These are phyloP conservation scores for Polypterus senegalus DNA, from an alignment of 2,113 vertebrate species.

Conservation along the genomic window DNA sequence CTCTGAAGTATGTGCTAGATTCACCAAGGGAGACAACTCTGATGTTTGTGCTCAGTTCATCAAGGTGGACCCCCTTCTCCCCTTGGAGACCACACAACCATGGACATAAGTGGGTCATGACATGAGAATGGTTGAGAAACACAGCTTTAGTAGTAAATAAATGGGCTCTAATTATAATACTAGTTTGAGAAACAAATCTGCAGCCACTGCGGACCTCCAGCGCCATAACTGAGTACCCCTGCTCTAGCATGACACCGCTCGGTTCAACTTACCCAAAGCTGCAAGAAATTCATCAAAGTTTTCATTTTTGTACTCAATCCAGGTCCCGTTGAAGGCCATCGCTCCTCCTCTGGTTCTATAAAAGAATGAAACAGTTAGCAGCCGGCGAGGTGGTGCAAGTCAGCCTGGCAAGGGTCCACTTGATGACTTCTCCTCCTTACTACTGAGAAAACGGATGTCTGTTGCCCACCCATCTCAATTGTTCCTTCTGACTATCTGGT, in stretches of 20 bases:
- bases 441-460: not conserved
- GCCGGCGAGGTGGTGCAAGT: not conserved
- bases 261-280: slow-evolving; percentile 3
- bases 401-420: not conserved
- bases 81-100: too few species aligned
- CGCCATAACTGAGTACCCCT: not conserved
- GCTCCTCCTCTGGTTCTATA: not conserved
- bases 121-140: not conserved
- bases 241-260: not conserved
- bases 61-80: too few species aligned
- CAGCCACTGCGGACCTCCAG: not conserved
- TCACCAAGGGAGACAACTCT: too few species aligned
- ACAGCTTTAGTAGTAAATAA: not conserved
- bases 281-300: slow-evolving; percentile 8
- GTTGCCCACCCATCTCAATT: too few species aligned
- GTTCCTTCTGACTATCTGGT: not conserved
- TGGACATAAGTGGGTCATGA: too few species aligned
- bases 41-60: too few species aligned
- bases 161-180: not conserved
- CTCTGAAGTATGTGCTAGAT: too few species aligned
- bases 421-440: not conserved
- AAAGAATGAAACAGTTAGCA: not conserved
- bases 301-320: slow-evolving; percentile 8
- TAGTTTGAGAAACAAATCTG: not conserved
- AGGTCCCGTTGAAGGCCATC: slow-evolving; percentile 11